Conservation (phyloP, 35 echinoderm and acorn worm species). For the Stichopus chloronotus region DNA sequence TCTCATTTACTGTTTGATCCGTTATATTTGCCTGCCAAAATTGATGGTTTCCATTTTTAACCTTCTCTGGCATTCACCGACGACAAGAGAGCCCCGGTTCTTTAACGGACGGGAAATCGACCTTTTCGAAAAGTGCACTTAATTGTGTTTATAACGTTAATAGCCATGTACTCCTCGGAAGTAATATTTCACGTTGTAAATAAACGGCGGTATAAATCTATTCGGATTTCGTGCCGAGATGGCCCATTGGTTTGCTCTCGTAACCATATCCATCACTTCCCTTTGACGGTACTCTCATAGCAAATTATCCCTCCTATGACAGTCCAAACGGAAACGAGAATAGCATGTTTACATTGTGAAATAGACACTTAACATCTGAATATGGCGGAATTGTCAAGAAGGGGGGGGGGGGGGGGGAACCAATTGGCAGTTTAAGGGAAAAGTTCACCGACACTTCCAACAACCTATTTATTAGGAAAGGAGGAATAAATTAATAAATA, state of each 20-base stretch:
- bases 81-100: too few species aligned
- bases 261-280: background rate
- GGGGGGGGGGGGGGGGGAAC: background rate
- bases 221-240: conserved; percentile 9
- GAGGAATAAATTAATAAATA: too few species aligned
- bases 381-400: background rate
- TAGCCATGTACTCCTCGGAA: background rate
- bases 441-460: background rate
- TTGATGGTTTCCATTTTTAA: too few species aligned
- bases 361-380: background rate
- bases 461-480: too few species aligned
- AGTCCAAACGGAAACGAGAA: background rate
- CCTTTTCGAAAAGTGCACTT: background rate
- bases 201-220: conserved; percentile 11
- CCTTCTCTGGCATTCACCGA: too few species aligned
- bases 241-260: background rate
- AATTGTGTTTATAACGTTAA: conserved; percentile 4
- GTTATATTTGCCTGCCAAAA: too few species aligned
- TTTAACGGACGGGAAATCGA: background rate
- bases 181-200: conserved; percentile 5
- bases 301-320: background rate
- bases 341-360: conserved; percentile 2
- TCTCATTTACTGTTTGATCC: too few species aligned
- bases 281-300: background rate
- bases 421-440: background rate